phyloP scores from a whole-genome alignment of 1,140 invertebrate species.

The Conus betulinus region DNA sequence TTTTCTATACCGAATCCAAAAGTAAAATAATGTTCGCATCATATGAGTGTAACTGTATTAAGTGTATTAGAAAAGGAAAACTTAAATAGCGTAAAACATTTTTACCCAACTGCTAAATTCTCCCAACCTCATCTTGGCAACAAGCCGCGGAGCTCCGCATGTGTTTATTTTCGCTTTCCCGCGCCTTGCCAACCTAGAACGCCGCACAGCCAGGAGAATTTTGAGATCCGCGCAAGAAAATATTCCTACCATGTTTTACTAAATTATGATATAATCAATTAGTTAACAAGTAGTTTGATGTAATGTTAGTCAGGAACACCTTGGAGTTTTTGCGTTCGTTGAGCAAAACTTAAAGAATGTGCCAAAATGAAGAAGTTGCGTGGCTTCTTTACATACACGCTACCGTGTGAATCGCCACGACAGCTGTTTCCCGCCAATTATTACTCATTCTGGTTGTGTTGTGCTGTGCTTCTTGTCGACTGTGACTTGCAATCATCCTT shows the following conservation, averaged over 20 bases:
- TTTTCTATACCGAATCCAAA: background rate
- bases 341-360: background rate
- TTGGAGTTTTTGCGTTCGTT: background rate
- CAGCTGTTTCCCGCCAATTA: constrained; percentile 74
- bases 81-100: background rate
- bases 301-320: background rate
- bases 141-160: constrained; percentile 57
- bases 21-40: background rate
- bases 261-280: background rate
- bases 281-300: background rate
- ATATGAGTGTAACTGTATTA: background rate
- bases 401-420: constrained; percentile 63
- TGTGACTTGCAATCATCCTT: constrained; percentile 39
- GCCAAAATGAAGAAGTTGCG: background rate
- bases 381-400: constrained; percentile 25
- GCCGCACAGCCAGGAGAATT: constrained; percentile 42
- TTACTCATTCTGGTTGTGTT: constrained; percentile 67
- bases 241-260: constrained; percentile 60
- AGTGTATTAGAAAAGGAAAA: background rate
- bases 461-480: constrained; percentile 58
- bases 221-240: constrained; percentile 50
- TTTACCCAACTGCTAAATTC: background rate
- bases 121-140: constrained; percentile 41
- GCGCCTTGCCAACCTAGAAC: constrained; percentile 63
- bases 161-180: constrained; percentile 65